A percentile compares a stretch with the other conserved stretches of the same genome.
phyloP scores from a whole-genome alignment of 2,888 invertebrate species.

The Diadegma fenestrale region DNA sequence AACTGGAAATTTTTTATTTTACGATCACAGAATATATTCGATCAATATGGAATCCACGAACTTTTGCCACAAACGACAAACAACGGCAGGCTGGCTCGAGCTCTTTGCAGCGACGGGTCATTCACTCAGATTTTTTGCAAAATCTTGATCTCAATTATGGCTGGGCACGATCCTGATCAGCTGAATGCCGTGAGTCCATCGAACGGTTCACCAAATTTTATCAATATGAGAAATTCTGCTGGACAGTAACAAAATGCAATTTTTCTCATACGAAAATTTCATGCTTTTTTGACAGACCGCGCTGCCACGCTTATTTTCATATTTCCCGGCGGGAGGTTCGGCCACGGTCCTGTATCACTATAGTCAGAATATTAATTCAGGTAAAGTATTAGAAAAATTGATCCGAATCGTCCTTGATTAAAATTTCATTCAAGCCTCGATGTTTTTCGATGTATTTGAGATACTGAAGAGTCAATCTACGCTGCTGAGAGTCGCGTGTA shows the following conservation, averaged over 20 bases:
- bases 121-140: conserved; percentile 54
- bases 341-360: conserved; percentile 50
- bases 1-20: background rate
- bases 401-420: background rate
- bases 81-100: conserved; percentile 18
- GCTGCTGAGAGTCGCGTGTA: background rate
- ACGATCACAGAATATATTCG: conserved; percentile 29
- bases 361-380: conserved; percentile 54
- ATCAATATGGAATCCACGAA: conserved; percentile 36
- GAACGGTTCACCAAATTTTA: too few relatives aligned
- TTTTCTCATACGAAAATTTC: background rate
- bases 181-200: conserved; percentile 57
- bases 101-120: conserved; percentile 51
- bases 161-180: conserved; percentile 58
- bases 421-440: background rate
- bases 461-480: background rate
- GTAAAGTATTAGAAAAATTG: conserved; percentile 33
- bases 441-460: background rate
- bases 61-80: conserved; percentile 46
- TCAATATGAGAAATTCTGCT: too few relatives aligned
- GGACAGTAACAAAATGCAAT: background rate
- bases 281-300: conserved; percentile 49
- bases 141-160: conserved; percentile 16
- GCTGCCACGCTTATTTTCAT: conserved; percentile 52
- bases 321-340: conserved; percentile 66